Conservation (phyloP, 1,140 invertebrate genomes). For the Drosophila tropicalis region DNA sequence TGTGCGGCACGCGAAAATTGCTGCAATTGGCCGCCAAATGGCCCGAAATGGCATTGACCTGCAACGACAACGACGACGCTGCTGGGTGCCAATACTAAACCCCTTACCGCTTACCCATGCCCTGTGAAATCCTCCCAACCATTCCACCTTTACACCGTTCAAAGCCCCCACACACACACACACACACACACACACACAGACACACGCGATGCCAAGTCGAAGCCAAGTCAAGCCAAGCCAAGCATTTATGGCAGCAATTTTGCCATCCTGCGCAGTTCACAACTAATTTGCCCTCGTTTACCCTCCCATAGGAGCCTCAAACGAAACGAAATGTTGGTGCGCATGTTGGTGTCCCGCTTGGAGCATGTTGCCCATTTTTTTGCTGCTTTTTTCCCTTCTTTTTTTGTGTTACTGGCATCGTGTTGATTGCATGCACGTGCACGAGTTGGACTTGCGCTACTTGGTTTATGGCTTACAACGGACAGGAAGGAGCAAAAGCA, state of each 20-base stretch:
- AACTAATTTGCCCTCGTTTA: conserved; percentile 65
- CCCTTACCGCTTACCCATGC: not conserved
- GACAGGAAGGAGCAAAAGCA: not conserved
- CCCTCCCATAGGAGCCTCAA: conserved; percentile 12
- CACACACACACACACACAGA: not conserved
- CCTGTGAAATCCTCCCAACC: not conserved
- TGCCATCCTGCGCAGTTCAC: conserved; percentile 61
- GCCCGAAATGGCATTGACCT: conserved; percentile 71
- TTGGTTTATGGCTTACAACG: conserved; percentile 1
- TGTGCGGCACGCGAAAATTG: conserved; percentile 46
- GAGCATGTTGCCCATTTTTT: not conserved
- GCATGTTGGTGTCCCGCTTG: conserved; percentile 7
- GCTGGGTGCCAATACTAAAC: conserved; percentile 1
- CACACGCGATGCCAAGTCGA: conserved; percentile 46
- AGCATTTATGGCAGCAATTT: conserved; percentile 73
- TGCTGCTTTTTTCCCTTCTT: conserved; percentile 6
- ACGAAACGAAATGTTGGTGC: not conserved
- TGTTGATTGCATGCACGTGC: conserved; percentile 71
- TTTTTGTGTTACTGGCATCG: conserved; percentile 25
- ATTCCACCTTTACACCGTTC: not conserved
- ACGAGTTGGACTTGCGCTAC: conserved; percentile 30
- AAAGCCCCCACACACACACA: too few relatives aligned
- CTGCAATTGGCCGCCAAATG: conserved; percentile 58
- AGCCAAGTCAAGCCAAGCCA: not conserved
- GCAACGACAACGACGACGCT: conserved; percentile 34